Evolutionary conservation across 2,888 invertebrate species (phyloP).

Genomic region (Nemotelus nigrinus): DNA sequence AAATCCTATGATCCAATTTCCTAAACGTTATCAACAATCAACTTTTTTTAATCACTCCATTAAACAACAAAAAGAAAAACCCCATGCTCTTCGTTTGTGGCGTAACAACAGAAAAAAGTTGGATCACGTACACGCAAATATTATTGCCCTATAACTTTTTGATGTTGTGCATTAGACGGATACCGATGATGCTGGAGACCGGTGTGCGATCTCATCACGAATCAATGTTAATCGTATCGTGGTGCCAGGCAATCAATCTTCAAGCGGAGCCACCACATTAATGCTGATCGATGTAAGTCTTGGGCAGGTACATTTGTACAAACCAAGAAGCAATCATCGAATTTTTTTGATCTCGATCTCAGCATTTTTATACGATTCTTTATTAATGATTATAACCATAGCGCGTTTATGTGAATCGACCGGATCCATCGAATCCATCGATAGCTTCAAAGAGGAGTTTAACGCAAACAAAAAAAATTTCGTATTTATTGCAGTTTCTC

Average conservation of each 20-base stretch:
- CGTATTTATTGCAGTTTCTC: constrained; percentile 49
- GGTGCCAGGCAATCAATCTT: constrained; percentile 36
- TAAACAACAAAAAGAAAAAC: neutral
- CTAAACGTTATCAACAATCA: constrained; percentile 37
- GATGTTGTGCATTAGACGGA: constrained; percentile 11
- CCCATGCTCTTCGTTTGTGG: neutral
- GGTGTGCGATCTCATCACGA: constrained; percentile 1
- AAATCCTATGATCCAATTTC: constrained; percentile 4
- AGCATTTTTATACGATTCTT: constrained; percentile 27
- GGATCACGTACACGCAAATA: constrained; percentile 19
- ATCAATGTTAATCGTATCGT: constrained; percentile 23
- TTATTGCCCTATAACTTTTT: constrained; percentile 28
- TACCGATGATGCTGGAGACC: neutral
- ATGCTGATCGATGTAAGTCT: constrained; percentile 40
- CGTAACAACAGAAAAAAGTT: constrained; percentile 16
- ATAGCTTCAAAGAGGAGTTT: constrained; percentile 46
- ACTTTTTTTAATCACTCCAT: constrained; percentile 27
- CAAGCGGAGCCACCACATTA: constrained; percentile 19
- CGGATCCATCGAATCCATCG: neutral
- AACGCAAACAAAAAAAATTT: constrained; percentile 49
- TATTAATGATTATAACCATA: constrained; percentile 37
- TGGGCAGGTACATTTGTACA: neutral
- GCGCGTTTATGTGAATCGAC: constrained; percentile 13
- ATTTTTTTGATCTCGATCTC: constrained; percentile 26
- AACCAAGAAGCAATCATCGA: neutral